phyloP scores from a whole-genome alignment of 2,113 vertebrate genomes.

The Campylomormyrus numenius region DNA sequence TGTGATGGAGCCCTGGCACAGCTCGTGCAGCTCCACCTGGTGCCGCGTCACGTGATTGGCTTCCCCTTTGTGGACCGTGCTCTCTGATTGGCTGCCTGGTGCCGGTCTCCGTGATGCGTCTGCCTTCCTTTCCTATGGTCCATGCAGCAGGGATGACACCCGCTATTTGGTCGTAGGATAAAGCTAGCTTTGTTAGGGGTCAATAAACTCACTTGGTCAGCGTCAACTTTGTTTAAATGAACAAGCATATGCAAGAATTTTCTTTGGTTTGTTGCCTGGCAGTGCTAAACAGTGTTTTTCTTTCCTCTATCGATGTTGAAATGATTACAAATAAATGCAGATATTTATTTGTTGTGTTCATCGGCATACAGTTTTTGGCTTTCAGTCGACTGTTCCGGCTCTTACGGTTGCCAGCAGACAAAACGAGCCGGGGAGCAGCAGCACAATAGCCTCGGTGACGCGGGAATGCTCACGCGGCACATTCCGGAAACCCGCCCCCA shows the following conservation, averaged over 20 bases:
- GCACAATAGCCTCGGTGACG: slow-evolving; percentile 26
- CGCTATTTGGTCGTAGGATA: not conserved
- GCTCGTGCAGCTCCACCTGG: not conserved
- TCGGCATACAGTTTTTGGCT: not conserved
- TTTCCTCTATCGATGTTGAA: not conserved
- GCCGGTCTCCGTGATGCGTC: not conserved
- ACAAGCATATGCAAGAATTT: not conserved
- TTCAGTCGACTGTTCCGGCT: not conserved
- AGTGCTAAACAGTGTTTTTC: not conserved
- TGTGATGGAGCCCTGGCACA: not conserved
- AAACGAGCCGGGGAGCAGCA: slow-evolving; percentile 7
- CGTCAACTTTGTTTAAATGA: not conserved
- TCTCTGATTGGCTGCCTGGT: not conserved
- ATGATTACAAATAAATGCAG: not conserved
- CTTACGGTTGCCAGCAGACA: not conserved
- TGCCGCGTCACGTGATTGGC: not conserved
- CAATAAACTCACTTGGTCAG: not conserved
- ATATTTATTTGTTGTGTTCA: not conserved
- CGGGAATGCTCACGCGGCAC: slow-evolving; percentile 28
- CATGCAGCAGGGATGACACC: not conserved
- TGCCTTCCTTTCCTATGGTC: not conserved
- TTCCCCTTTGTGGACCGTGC: not conserved
- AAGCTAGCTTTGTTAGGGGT: not conserved
- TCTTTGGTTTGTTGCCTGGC: not conserved
- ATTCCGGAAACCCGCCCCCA: slow-evolving; percentile 21